Evolutionary conservation across 2,113 vertebrate genomes (phyloP).

Genomic region (Callipepla squamata): DNA sequence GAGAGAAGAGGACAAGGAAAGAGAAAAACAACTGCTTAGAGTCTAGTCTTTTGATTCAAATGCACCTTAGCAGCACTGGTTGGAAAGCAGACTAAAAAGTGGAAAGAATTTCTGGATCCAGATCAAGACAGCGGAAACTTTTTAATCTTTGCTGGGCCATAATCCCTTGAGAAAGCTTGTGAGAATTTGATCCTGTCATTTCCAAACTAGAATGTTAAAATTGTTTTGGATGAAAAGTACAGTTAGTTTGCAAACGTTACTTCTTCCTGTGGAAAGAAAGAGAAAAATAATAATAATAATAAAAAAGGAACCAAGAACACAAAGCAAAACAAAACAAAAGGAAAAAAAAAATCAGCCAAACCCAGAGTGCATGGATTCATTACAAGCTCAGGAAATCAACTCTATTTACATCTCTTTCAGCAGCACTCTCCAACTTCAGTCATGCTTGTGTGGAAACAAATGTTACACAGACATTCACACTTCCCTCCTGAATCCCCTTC

Average conservation of each 20-base stretch:
- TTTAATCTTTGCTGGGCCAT: constrained; percentile 31
- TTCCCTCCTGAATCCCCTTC: neutral
- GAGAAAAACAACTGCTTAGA: constrained; percentile 40
- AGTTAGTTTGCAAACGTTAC: constrained; percentile 39
- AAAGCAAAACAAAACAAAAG: neutral
- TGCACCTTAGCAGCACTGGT: constrained; percentile 51
- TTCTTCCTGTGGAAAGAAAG: constrained; percentile 48
- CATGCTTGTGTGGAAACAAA: constrained; percentile 5
- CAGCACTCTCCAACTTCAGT: constrained; percentile 45
- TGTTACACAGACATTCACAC: neutral
- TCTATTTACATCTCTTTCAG: constrained; percentile 61
- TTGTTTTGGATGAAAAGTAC: constrained; percentile 42
- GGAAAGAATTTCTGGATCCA: constrained; percentile 60
- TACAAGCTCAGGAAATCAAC: constrained; percentile 63
- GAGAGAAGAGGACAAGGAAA: constrained; percentile 29
- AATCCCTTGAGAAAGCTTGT: constrained; percentile 45
- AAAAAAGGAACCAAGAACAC: constrained; percentile 23
- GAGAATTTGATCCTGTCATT: constrained; percentile 67
- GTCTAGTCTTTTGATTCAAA: constrained; percentile 6
- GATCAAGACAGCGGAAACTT: constrained; percentile 53
- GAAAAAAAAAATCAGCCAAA: constrained; percentile 56
- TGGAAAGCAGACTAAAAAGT: constrained; percentile 46
- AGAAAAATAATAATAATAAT: neutral
- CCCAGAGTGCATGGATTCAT: constrained; percentile 56
- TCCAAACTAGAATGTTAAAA: constrained; percentile 49